A percentile compares a stretch with the other conserved stretches of the same genome.
Conservation (phyloP, 2,797 vertebrate species). For the Nyctalus aviator region DNA sequence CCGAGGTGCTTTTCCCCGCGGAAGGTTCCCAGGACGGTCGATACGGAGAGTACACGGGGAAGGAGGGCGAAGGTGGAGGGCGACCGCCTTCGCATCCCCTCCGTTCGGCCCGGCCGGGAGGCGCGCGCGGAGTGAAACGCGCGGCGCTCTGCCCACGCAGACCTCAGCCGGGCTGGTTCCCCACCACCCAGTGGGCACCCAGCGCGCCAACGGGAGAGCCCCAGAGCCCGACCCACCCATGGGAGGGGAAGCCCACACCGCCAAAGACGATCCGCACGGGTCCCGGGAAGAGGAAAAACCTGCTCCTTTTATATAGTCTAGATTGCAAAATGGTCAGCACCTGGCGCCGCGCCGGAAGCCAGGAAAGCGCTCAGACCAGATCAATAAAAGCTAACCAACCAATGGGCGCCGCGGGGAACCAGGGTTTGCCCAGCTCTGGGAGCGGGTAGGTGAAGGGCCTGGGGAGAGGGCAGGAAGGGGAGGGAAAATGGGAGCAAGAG, state of each 20-base stretch:
- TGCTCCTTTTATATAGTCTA: no score
- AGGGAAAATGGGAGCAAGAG: background rate
- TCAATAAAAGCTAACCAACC: background rate
- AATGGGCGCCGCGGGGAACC: fast-evolving
- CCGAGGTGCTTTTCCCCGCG: fast-evolving
- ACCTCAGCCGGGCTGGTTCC: background rate
- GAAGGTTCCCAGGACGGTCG: background rate
- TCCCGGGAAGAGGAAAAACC: background rate
- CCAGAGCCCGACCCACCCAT: background rate
- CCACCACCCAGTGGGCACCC: fast-evolving
- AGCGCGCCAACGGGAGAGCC: background rate
- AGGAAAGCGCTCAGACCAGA: background rate
- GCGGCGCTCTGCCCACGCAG: background rate
- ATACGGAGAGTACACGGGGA: fast-evolving
- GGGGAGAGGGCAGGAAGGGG: fast-evolving
- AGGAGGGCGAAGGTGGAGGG: no score
- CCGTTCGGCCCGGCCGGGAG: fast-evolving
- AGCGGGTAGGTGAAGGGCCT: fast-evolving
- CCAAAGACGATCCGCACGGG: fast-evolving
- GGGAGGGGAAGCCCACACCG: fast-evolving
- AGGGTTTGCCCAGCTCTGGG: fast-evolving
- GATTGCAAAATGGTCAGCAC: background rate
- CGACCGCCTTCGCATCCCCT: no score
- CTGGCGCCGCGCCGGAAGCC: background rate
- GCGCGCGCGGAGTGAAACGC: no score